Conservation (phyloP, 2,888 invertebrate genomes). For the Elegia similella region DNA sequence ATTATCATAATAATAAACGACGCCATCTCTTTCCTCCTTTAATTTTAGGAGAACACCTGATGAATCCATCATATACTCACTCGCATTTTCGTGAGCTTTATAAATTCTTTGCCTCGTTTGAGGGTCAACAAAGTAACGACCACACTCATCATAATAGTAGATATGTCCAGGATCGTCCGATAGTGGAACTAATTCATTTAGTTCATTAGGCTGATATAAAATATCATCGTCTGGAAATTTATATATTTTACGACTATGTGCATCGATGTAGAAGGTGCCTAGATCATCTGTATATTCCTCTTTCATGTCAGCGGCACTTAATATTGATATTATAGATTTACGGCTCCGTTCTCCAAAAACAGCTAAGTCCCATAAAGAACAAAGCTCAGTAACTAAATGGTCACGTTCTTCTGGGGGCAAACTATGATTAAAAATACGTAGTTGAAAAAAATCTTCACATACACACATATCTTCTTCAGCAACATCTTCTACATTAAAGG, state of each 20-base stretch:
- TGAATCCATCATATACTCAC: constrained; percentile 72
- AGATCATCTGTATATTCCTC: constrained; percentile 67
- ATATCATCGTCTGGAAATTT: constrained; percentile 50
- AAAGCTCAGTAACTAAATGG: constrained; percentile 63
- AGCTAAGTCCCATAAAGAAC: constrained; percentile 64
- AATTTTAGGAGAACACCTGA: constrained; percentile 60
- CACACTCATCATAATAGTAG: constrained; percentile 72
- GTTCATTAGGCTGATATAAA: constrained; percentile 64
- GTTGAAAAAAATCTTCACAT: constrained; percentile 63
- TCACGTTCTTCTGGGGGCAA: constrained; percentile 59
- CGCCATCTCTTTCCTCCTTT: constrained; percentile 61
- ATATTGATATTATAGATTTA: constrained; percentile 68
- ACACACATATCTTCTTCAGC: constrained; percentile 47
- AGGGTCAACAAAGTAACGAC: constrained; percentile 61
- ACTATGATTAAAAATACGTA: constrained; percentile 66
- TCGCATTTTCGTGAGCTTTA: constrained; percentile 61
- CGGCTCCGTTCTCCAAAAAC: constrained; percentile 56
- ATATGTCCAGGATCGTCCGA: constrained; percentile 58
- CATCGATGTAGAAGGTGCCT: constrained; percentile 63
- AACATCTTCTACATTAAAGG: constrained; percentile 38
- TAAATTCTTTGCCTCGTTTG: constrained; percentile 62
- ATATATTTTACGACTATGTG: constrained; percentile 67
- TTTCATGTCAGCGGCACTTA: constrained; percentile 59
- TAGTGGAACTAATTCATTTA: constrained; percentile 57
- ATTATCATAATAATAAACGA: constrained; percentile 64